Evolutionary conservation across 1,140 invertebrate species (phyloP).

Genomic region (Acromyrmex heyeri): DNA sequence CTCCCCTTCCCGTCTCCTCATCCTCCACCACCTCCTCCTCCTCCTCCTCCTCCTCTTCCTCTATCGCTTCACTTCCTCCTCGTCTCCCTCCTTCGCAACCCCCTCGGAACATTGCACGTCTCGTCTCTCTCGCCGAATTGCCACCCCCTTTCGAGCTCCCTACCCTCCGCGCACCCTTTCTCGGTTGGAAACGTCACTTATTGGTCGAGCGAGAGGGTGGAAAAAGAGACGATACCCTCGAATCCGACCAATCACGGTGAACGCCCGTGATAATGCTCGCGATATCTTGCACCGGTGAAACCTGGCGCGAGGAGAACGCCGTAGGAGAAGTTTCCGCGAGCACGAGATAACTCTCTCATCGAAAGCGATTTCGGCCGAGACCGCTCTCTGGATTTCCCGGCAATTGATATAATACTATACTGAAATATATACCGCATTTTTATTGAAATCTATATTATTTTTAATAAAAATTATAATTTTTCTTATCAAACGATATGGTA

Average conservation of each 20-base stretch:
- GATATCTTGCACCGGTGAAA: constrained; percentile 71
- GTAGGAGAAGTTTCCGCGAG: constrained; percentile 45
- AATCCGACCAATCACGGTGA: constrained; percentile 76
- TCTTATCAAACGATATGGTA: not conserved
- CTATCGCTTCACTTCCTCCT: constrained; percentile 24
- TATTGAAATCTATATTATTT: not conserved
- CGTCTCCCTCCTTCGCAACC: constrained; percentile 58
- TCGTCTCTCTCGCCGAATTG: constrained; percentile 61
- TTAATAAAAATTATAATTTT: not conserved
- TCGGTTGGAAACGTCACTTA: constrained; percentile 83
- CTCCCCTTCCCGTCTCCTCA: constrained; percentile 65
- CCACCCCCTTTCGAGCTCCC: constrained; percentile 55
- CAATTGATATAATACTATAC: constrained; percentile 5
- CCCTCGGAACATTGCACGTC: constrained; percentile 75
- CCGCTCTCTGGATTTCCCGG: not conserved
- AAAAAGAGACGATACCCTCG: constrained; percentile 74
- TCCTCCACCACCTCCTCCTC: constrained; percentile 11
- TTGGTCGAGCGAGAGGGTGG: constrained; percentile 76
- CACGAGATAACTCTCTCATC: constrained; percentile 35
- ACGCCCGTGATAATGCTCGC: constrained; percentile 72
- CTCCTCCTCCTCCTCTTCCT: not conserved
- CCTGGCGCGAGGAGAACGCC: constrained; percentile 46
- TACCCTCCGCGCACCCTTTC: constrained; percentile 77
- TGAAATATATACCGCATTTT: not conserved
- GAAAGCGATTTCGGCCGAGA: constrained; percentile 39